A percentile compares a stretch with the other conserved stretches of the same genome.
phyloP scores from a whole-genome alignment of 2,888 invertebrate genomes.

The Drosophila pseudotalamancana region DNA sequence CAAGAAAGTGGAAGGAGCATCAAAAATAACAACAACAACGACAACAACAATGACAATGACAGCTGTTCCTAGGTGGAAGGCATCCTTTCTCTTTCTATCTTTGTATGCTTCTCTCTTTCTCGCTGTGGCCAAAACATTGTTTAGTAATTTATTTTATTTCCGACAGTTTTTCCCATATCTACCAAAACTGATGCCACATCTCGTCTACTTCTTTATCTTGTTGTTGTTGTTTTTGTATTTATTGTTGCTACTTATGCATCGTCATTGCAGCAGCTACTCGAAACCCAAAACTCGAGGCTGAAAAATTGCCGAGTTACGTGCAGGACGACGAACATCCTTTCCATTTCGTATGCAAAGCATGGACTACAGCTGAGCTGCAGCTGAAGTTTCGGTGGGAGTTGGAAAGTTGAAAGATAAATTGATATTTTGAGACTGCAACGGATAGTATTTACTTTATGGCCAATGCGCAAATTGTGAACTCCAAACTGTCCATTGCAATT shows the following conservation, averaged over 20 bases:
- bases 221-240: slow-evolving; percentile 34
- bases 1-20: neutral
- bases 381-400: slow-evolving; percentile 36
- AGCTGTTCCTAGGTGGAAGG: slow-evolving; percentile 46
- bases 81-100: slow-evolving; percentile 1
- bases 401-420: slow-evolving; percentile 52
- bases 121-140: slow-evolving; percentile 63
- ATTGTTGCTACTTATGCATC: slow-evolving; percentile 74
- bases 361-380: slow-evolving; percentile 40
- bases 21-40: neutral
- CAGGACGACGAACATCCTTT: slow-evolving; percentile 1
- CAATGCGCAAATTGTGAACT: slow-evolving; percentile 61
- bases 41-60: slow-evolving; percentile 36
- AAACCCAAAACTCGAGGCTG: slow-evolving; percentile 43
- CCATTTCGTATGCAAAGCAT: slow-evolving; percentile 54
- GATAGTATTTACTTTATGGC: slow-evolving; percentile 56
- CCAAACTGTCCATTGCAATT: slow-evolving; percentile 63
- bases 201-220: slow-evolving; percentile 21
- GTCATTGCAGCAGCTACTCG: slow-evolving; percentile 61
- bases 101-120: no score
- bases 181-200: slow-evolving; percentile 36
- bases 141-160: slow-evolving; percentile 79
- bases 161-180: slow-evolving; percentile 70
- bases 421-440: slow-evolving; percentile 48
- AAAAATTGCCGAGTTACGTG: slow-evolving; percentile 72